Conservation (phyloP, 1,140 invertebrate species). For the Ceratina australensis region DNA sequence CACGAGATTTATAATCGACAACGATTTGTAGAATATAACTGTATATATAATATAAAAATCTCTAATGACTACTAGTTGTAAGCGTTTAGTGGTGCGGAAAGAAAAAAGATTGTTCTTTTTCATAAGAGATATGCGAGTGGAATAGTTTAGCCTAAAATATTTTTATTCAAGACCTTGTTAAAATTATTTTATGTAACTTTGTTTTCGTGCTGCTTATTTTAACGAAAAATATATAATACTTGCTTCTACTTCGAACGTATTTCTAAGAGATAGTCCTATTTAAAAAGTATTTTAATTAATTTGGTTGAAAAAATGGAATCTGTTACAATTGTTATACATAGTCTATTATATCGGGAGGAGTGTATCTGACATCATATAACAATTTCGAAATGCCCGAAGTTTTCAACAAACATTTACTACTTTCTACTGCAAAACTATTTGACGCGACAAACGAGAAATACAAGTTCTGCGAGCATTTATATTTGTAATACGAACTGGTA, state of each 20-base stretch:
- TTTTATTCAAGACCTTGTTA: conserved; percentile 2
- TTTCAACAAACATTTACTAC: no score
- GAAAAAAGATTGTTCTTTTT: not conserved
- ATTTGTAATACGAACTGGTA: no score
- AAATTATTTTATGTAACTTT: conserved; percentile 9
- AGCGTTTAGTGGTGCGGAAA: conserved; percentile 18
- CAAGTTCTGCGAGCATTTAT: no score
- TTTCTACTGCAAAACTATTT: no score
- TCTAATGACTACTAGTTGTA: conserved; percentile 30
- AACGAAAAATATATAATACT: not conserved
- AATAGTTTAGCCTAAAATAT: not conserved
- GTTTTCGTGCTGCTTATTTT: not conserved
- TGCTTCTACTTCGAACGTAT: conserved; percentile 3
- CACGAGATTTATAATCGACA: conserved; percentile 28
- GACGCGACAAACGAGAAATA: no score
- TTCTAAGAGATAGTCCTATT: conserved; percentile 11
- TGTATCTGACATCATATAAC: no score
- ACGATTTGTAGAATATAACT: conserved; percentile 34
- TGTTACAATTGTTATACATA: not conserved
- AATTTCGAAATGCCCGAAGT: no score
- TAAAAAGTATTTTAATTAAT: not conserved
- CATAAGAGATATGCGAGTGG: not conserved
- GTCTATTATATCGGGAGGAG: no score
- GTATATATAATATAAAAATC: conserved; percentile 30
- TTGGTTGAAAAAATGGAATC: conserved; percentile 1